Conservation (phyloP, 2,797 vertebrate species). For the Lateolabrax maculatus region DNA sequence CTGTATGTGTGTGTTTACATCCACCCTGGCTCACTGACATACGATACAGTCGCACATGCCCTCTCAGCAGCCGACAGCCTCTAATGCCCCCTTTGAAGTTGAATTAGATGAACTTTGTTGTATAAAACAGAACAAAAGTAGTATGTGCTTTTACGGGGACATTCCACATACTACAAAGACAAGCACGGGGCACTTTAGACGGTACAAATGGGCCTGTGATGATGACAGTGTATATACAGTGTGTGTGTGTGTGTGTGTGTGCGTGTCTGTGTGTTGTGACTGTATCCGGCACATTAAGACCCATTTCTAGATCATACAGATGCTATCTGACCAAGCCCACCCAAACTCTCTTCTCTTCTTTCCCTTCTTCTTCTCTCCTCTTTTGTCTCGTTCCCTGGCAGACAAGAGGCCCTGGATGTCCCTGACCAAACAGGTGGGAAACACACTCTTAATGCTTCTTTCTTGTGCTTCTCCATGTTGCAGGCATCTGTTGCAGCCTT, state of each 20-base stretch:
- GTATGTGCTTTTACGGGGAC: slow-evolving; percentile 78
- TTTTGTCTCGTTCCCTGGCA: slow-evolving; percentile 72
- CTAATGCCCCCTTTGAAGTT: slow-evolving; percentile 84
- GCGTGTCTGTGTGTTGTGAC: slow-evolving; percentile 71
- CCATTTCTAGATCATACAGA: slow-evolving; percentile 83
- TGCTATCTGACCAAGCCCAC: slow-evolving; percentile 81
- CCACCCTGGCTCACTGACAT: slow-evolving; percentile 70
- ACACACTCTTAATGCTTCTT: slow-evolving; percentile 60
- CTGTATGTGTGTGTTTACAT: slow-evolving; percentile 81
- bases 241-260: slow-evolving; percentile 46
- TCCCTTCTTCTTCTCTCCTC: slow-evolving; percentile 63
- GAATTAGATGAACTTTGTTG: slow-evolving; percentile 84
- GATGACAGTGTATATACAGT: slow-evolving; percentile 81
- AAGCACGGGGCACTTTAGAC: slow-evolving; percentile 78
- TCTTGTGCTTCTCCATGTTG: slow-evolving; percentile 51
- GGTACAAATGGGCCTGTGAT: slow-evolving; percentile 77
- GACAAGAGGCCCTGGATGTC: slow-evolving; percentile 87
- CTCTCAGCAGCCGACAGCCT: slow-evolving; percentile 73
- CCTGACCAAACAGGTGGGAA: slow-evolving; percentile 88
- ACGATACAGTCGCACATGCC: slow-evolving; percentile 70
- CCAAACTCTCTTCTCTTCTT: slow-evolving; percentile 79
- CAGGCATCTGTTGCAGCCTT: slow-evolving; percentile 53
- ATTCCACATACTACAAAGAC: slow-evolving; percentile 81
- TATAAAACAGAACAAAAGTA: slow-evolving; percentile 83
- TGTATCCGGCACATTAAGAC: slow-evolving; percentile 77